Evolutionary conservation across 1,140 invertebrate species (phyloP).

Genomic region (Drosophila sturtevanti): DNA sequence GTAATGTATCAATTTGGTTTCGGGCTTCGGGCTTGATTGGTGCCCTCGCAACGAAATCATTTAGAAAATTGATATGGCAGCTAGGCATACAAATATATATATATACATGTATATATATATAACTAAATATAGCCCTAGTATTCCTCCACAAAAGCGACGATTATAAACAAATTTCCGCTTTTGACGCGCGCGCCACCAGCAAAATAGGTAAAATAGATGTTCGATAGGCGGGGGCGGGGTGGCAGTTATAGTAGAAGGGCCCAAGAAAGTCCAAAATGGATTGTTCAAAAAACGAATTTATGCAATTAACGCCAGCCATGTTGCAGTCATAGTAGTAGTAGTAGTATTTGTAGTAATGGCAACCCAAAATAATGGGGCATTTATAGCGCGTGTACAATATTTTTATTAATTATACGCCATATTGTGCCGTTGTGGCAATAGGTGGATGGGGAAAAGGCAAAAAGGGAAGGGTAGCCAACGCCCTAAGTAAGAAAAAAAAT

Average conservation of each 20-base stretch:
- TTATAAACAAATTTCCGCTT: constrained; percentile 82
- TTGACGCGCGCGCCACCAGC: constrained; percentile 61
- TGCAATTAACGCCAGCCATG: constrained; percentile 68
- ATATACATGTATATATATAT: constrained; percentile 35
- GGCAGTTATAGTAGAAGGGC: constrained; percentile 16
- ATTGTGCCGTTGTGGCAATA: constrained; percentile 38
- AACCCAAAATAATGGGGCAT: constrained; percentile 59
- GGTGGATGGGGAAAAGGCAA: background rate
- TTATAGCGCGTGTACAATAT: constrained; percentile 61
- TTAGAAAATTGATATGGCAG: constrained; percentile 74
- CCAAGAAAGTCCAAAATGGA: constrained; percentile 66
- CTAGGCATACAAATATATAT: constrained; percentile 37
- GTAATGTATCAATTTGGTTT: constrained; percentile 77
- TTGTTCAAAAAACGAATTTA: constrained; percentile 75
- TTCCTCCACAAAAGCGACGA: constrained; percentile 66
- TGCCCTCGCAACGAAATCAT: constrained; percentile 64
- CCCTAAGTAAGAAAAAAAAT: constrained; percentile 11
- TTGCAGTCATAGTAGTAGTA: background rate
- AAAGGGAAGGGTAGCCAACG: constrained; percentile 32
- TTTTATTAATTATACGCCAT: constrained; percentile 77
- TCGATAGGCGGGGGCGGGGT: background rate
- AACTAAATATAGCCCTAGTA: constrained; percentile 29
- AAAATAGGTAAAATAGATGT: constrained; percentile 7
- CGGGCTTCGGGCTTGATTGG: constrained; percentile 55
- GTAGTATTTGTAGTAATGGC: background rate